Evolutionary conservation across 2,888 invertebrate genomes (phyloP), one percentile per base, ranked within the genome.

Genomic region (Lydus trimaculatus): DNA sequence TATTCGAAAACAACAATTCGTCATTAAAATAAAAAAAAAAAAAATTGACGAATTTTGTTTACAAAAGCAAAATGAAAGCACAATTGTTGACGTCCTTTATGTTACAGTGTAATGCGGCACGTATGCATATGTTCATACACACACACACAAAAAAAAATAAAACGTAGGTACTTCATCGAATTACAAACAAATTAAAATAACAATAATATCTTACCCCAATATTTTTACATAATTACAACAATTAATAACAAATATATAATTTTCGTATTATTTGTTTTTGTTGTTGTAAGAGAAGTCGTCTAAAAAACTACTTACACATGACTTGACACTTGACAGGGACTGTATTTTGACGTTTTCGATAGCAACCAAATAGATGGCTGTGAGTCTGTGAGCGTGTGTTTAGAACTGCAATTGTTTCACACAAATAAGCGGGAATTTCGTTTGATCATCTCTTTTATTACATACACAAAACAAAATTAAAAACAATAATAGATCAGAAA

Each of bases 251-350:
- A 39, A 39, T 15, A n/a, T 39, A 5, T 3, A 39, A 39, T n/a
- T n/a, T n/a, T n/a, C n/a, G n/a, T n/a, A 7, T n/a, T n/a, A 17
- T 17, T 43, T 17, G n/a, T 43, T 43, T 6, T 43, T 43, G 43
- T 43, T n/a, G 43, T 43, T 11, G 4, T 43, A 17, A n/a, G n/a
- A n/a, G n/a, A n/a, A 5, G 43, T 43, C 17, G n/a, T 7, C n/a
- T 17, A 17, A 70, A 52, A 31, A 68, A 70, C 71, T 76, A 76
- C 76, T 76, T 75, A 77, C 77, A 77, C 76, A 77, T 78, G 77
- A 77, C 76, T 76, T 77, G 77, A 74, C 78, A 78, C 74, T 75
- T 73, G 66, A 28, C 28, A 4, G 28, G 2, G 2, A 76, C 43
- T 43, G 67, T 59, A 61, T 60, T 76, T 78, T 77, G 77, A 78